These are phyloP conservation scores for Halictus quadricinctus DNA, from an alignment of 2,888 invertebrate species.

Conservation along the genomic window DNA sequence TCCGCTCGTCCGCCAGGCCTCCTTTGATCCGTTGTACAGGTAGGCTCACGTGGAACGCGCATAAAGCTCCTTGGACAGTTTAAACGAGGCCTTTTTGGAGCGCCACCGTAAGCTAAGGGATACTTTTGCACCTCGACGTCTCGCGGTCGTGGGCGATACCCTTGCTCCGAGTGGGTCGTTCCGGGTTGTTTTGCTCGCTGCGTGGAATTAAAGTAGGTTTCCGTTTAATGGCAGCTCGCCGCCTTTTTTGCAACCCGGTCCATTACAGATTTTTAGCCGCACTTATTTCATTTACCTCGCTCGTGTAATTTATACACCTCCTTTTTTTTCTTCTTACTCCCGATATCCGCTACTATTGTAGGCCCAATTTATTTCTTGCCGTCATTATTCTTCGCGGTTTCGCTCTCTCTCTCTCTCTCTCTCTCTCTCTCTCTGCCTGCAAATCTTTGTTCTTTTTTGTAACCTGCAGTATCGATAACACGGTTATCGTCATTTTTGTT, in stretches of 20 bases:
- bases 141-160: not conserved
- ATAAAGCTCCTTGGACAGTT: constrained; percentile 54
- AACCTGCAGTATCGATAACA: not conserved
- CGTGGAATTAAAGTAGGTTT: constrained; percentile 12
- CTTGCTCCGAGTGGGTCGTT: not conserved
- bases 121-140: constrained; percentile 34
- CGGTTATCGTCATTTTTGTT: not conserved
- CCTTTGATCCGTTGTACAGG: constrained; percentile 64
- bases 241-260: not conserved
- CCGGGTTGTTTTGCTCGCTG: not conserved
- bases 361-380: not conserved
- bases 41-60: constrained; percentile 61
- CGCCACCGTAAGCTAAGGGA: constrained; percentile 31
- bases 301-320: not conserved
- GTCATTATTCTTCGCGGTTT: not conserved
- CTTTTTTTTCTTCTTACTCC: not conserved
- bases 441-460: not conserved
- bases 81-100: constrained; percentile 54
- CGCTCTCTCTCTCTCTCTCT: not conserved
- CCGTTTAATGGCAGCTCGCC: not conserved
- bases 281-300: not conserved
- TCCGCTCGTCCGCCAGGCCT: constrained; percentile 60
- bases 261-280: not conserved
- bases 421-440: too few relatives aligned
- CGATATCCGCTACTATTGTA: not conserved